phyloP scores from a whole-genome alignment of 2,888 invertebrate genomes.

The Scotopteryx bipunctaria region DNA sequence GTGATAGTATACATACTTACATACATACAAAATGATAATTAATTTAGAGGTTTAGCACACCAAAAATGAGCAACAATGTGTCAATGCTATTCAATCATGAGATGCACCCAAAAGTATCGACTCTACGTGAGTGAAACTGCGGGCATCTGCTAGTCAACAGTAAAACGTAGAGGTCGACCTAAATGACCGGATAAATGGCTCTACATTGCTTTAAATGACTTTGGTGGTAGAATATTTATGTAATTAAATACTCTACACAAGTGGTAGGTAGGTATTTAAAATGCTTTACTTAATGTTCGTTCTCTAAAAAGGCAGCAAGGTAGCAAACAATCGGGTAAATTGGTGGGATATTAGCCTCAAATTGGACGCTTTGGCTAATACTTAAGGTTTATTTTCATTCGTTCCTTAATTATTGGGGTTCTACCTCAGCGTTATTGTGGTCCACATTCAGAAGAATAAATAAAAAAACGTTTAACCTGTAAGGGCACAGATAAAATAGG shows the following conservation, averaged over 20 bases:
- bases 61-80: too few relatives aligned
- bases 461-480: slow-evolving; percentile 17
- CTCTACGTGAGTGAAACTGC: background rate
- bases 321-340: slow-evolving; percentile 12
- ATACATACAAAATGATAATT: too few relatives aligned
- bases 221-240: slow-evolving; percentile 51
- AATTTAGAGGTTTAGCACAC: too few relatives aligned
- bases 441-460: slow-evolving; percentile 13
- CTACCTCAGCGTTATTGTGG: slow-evolving; percentile 18
- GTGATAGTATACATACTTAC: too few relatives aligned
- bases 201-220: slow-evolving; percentile 49
- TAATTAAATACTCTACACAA: slow-evolving; percentile 67
- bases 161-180: slow-evolving; percentile 9
- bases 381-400: slow-evolving; percentile 1
- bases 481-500: slow-evolving; percentile 31
- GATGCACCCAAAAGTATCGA: too few relatives aligned
- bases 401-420: slow-evolving; percentile 15
- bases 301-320: slow-evolving; percentile 16
- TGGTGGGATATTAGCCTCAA: slow-evolving; percentile 1
- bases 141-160: background rate
- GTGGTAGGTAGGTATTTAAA: slow-evolving; percentile 46
- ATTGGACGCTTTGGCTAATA: slow-evolving; percentile 8
- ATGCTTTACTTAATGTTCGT: slow-evolving; percentile 17
- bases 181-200: slow-evolving; percentile 32
- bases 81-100: too few relatives aligned